Base-by-base conservation (phyloP, 2,113 vertebrate genomes). In the Oreochromis spilurus region DNA sequence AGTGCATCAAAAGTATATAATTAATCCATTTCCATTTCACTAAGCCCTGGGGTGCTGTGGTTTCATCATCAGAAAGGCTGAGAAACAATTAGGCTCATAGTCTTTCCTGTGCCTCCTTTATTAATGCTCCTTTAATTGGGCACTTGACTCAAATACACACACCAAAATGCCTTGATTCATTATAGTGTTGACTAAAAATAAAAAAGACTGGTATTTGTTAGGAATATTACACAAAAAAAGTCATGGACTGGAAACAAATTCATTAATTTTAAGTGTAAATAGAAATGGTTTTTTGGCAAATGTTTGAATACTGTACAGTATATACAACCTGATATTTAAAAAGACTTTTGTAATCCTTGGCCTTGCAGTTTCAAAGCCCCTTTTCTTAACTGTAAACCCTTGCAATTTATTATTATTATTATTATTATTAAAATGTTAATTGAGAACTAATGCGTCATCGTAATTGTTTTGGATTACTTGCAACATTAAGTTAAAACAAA, bases 1-100 rank as follows among this genome's bases (percentile, higher is more conserved):
- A 26, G 43, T 10, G 31, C 43, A 81, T 90, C 86, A 85, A 43
- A 86, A 89, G 55, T 80, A 84, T 92, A 90, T 86, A 67, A 91
- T 89, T 79, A 67, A 85, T 89, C 79, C 60, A 78, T 88, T 92
- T 85, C 78, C 70, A 55, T 62, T 58, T 50, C 82, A n/a, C 24
- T 81, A 60, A 88, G 53, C 43, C 57, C 84, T 53, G 1, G 26
- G 65, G 57, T 72, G 50, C 67, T 65, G 31, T 19, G 21, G 34
- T 50, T 55, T 90, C 48, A 90, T 80, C 77, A 36, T 84, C 57
- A 67, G 62, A 75, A 78, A 80, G 77, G 62, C n/a, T 77, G 58
- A 81, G 79, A 82, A 88, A 90, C 78, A 87, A 65, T 89, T 85
- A 72, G 36, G 26, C 40, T 55, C 70, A 67, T 45, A 53, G 80